Evolutionary conservation across 1,140 invertebrate species (phyloP).

Genomic region (Macrostomum lignano): DNA sequence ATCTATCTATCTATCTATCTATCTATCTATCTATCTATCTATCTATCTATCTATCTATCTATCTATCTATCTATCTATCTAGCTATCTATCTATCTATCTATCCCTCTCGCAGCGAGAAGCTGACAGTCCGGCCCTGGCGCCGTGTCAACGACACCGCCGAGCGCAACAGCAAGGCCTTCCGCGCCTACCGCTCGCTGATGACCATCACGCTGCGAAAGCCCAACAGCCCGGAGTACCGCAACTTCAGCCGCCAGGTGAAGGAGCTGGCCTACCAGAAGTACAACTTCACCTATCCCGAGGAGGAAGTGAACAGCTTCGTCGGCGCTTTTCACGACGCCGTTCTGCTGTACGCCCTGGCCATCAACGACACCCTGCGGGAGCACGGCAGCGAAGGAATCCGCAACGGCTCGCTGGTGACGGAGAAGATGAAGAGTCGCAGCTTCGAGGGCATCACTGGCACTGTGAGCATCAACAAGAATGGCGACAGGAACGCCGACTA

Average conservation of each 20-base stretch:
- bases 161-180: constrained; percentile 37
- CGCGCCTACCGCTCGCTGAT: constrained; percentile 61
- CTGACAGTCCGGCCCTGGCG: constrained; percentile 46
- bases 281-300: constrained; percentile 35
- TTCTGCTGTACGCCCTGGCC: constrained; percentile 64
- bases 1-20: too few relatives aligned
- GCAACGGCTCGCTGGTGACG: neutral
- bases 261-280: constrained; percentile 41
- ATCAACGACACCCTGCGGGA: neutral
- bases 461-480: constrained; percentile 59
- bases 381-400: neutral
- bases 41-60: neutral
- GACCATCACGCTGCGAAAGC: constrained; percentile 55
- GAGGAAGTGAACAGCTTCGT: constrained; percentile 41
- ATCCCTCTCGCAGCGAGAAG: constrained; percentile 19
- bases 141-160: constrained; percentile 42
- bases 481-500: constrained; percentile 66
- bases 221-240: constrained; percentile 31
- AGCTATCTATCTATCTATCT: neutral
- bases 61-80: neutral
- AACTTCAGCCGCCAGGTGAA: constrained; percentile 49
- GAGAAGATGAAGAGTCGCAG: too few relatives aligned
- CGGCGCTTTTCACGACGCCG: constrained; percentile 71
- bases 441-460: constrained; percentile 69
- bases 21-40: too few relatives aligned